Conservation (phyloP, 2,888 invertebrate species). For the Thera obeliscata region DNA sequence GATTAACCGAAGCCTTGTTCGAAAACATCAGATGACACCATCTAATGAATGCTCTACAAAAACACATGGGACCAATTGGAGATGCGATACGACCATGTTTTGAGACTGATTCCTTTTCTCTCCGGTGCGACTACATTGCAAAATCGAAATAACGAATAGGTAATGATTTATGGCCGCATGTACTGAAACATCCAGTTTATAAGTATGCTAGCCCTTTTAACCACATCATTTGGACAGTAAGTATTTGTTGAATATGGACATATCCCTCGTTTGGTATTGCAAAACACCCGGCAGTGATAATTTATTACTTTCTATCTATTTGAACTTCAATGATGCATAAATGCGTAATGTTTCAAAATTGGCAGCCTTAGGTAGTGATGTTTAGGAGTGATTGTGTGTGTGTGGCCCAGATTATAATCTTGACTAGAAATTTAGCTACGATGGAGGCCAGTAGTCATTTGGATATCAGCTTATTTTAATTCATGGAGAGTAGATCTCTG, state of each 20-base stretch:
- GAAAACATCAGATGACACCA: conserved; percentile 7
- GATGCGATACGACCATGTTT: neutral
- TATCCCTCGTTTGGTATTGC: neutral
- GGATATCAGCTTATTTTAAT: too few species aligned
- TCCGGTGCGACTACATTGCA: neutral
- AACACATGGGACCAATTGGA: conserved; percentile 4
- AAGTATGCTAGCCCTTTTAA: neutral
- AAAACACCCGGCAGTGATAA: neutral
- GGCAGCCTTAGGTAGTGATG: conserved; percentile 3
- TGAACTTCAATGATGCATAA: conserved; percentile 1
- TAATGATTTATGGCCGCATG: too few species aligned
- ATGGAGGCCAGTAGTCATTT: too few species aligned
- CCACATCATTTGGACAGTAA: neutral
- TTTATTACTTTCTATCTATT: neutral
- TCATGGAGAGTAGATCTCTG: too few species aligned
- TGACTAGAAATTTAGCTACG: conserved; percentile 25
- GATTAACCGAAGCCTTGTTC: conserved; percentile 21
- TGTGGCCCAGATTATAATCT: conserved; percentile 42
- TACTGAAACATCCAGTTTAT: too few species aligned
- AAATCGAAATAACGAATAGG: too few species aligned
- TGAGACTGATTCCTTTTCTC: neutral
- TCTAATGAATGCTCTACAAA: conserved; percentile 1
- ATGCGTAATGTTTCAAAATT: conserved; percentile 7
- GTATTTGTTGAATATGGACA: conserved; percentile 8
- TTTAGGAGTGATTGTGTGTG: conserved; percentile 26